A percentile compares a stretch with the other conserved stretches of the same genome.
Conservation (phyloP, 2,113 vertebrate species). For the Eira barbara region DNA sequence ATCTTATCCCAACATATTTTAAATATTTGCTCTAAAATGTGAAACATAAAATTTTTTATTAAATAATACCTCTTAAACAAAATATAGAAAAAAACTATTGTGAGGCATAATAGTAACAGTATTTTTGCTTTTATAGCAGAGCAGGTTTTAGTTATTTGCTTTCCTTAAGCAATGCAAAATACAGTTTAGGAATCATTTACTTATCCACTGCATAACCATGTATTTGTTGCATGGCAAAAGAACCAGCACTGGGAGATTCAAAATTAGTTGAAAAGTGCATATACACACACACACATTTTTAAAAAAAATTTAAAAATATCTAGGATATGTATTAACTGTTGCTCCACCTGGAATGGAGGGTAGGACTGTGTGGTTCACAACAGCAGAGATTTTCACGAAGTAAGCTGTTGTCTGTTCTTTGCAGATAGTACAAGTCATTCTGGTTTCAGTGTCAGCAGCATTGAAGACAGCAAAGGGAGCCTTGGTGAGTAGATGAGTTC, state of each 20-base stretch:
- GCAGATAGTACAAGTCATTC: not conserved
- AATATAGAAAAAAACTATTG: not conserved
- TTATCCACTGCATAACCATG: not conserved
- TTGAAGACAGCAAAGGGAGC: accelerated
- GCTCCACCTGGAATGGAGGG: not conserved
- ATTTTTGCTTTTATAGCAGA: not conserved
- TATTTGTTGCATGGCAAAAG: not conserved
- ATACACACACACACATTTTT: not conserved
- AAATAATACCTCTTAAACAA: not conserved
- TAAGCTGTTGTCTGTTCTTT: not conserved
- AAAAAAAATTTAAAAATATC: not conserved
- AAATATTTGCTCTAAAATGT: not conserved
- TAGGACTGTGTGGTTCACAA: not conserved
- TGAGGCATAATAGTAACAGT: not conserved
- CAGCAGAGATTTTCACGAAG: not conserved
- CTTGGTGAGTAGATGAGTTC: not conserved
- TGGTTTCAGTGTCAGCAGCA: not conserved
- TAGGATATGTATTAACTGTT: not conserved
- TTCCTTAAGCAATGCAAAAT: not conserved
- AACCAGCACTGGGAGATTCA: not conserved
- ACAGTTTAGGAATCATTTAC: not conserved
- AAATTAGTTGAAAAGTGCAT: not conserved
- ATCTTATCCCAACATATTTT: not conserved
- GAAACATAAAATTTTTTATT: not conserved
- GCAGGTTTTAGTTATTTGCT: not conserved